These are phyloP conservation scores for Chaetura pelagica DNA, from an alignment of 2,113 vertebrate species.

Conservation along the genomic window DNA sequence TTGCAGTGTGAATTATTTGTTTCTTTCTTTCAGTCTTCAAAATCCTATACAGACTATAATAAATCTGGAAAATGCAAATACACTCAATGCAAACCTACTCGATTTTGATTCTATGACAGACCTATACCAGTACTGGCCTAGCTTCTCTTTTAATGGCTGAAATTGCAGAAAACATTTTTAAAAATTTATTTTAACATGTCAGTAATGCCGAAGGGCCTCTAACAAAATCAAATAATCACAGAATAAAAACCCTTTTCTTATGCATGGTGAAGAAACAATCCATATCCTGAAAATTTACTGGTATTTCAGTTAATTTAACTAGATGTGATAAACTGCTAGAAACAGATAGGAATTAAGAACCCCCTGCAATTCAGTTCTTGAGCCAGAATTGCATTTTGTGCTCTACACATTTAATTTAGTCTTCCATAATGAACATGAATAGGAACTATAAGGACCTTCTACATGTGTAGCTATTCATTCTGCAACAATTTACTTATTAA, in stretches of 20 bases:
- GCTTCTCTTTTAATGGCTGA: neutral
- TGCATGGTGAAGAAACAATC: neutral
- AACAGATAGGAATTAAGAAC: neutral
- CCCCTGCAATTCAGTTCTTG: neutral
- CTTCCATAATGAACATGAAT: neutral
- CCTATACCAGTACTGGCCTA: neutral
- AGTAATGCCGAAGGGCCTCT: neutral
- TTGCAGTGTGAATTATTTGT: rapidly evolving
- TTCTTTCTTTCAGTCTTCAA: neutral
- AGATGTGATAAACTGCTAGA: neutral
- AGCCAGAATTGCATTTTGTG: neutral
- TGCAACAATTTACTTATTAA: conserved; percentile 28
- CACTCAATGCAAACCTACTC: neutral
- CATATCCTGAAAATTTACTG: neutral
- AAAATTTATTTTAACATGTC: neutral
- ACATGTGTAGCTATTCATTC: neutral
- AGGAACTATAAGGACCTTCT: neutral
- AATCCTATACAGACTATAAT: neutral
- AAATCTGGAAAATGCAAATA: neutral
- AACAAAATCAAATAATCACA: neutral
- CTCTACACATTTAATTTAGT: neutral
- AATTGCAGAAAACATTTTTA: neutral
- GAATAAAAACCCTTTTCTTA: neutral
- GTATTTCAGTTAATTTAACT: neutral
- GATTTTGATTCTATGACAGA: neutral